These are phyloP conservation scores for Tethea ocularis DNA, from an alignment of 2,888 invertebrate genomes.

Conservation along the genomic window DNA sequence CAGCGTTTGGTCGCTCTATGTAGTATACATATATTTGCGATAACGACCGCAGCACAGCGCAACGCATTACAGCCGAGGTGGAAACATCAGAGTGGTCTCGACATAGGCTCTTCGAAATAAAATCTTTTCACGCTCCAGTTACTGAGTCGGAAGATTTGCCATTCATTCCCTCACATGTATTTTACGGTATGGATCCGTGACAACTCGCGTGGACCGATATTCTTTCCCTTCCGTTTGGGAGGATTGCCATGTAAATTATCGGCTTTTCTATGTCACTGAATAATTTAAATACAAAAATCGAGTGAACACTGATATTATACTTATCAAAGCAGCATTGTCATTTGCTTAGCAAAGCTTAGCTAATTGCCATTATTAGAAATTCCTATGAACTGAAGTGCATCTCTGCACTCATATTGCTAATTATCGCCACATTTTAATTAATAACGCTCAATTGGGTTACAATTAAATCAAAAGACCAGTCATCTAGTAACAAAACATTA, in stretches of 20 bases:
- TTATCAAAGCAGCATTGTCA: too few species aligned
- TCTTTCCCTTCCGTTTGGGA: slow-evolving; percentile 19
- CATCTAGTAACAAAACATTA: not conserved
- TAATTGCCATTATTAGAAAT: slow-evolving; percentile 16
- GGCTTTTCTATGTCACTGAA: slow-evolving; percentile 24
- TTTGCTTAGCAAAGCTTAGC: slow-evolving; percentile 1
- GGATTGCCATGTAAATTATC: slow-evolving; percentile 28
- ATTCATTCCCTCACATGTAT: slow-evolving; percentile 57
- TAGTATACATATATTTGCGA: slow-evolving; percentile 10
- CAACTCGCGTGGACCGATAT: slow-evolving; percentile 23
- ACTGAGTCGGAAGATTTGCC: slow-evolving; percentile 50
- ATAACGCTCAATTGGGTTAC: not conserved
- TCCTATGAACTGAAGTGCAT: slow-evolving; percentile 25
- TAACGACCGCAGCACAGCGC: slow-evolving; percentile 19
- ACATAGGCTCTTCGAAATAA: slow-evolving; percentile 56
- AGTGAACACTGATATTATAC: not conserved
- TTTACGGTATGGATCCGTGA: slow-evolving; percentile 37
- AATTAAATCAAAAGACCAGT: not conserved
- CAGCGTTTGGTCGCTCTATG: slow-evolving; percentile 12
- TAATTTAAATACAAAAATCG: slow-evolving; percentile 8
- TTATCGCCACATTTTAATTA: not conserved
- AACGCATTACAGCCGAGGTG: slow-evolving; percentile 43
- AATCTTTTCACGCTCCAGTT: slow-evolving; percentile 69
- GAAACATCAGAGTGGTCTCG: slow-evolving; percentile 55
- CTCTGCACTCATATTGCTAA: not conserved